These are phyloP conservation scores for Cygnus olor DNA, from an alignment of 2,797 vertebrate species.

Conservation along the genomic window DNA sequence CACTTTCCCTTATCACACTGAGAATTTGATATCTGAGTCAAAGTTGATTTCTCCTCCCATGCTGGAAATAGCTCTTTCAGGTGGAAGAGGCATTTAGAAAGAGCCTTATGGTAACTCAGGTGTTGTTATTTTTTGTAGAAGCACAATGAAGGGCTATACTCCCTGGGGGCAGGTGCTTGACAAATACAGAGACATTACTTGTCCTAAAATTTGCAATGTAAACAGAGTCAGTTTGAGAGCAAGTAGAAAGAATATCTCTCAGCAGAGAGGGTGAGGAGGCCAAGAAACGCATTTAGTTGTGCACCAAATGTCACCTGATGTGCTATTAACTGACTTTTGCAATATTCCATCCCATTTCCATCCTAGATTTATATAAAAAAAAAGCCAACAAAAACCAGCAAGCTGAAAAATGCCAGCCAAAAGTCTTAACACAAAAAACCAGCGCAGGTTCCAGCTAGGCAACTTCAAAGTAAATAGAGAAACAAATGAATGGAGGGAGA, in stretches of 20 bases:
- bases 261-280: neutral
- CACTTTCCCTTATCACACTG: slow-evolving; percentile 44
- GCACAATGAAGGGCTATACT: neutral
- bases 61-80: slow-evolving; percentile 60
- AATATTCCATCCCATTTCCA: neutral
- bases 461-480: slow-evolving; percentile 67
- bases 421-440: slow-evolving; percentile 44
- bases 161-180: neutral
- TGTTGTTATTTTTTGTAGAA: neutral
- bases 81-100: slow-evolving; percentile 1
- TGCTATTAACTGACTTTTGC: slow-evolving; percentile 37
- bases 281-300: slow-evolving; percentile 5
- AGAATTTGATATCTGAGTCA: slow-evolving; percentile 50
- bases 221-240: neutral
- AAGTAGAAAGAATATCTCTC: neutral
- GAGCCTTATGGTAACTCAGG: neutral
- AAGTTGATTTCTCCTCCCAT: slow-evolving; percentile 42
- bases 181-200: neutral
- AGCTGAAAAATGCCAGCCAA: slow-evolving; percentile 60
- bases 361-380: neutral
- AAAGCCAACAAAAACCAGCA: neutral
- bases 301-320: slow-evolving; percentile 28
- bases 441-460: slow-evolving; percentile 33
- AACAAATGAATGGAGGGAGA: slow-evolving; percentile 53
- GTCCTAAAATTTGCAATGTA: slow-evolving; percentile 1